Evolutionary conservation across 2,888 invertebrate species (phyloP).

Genomic region (Heliconius aoede): DNA sequence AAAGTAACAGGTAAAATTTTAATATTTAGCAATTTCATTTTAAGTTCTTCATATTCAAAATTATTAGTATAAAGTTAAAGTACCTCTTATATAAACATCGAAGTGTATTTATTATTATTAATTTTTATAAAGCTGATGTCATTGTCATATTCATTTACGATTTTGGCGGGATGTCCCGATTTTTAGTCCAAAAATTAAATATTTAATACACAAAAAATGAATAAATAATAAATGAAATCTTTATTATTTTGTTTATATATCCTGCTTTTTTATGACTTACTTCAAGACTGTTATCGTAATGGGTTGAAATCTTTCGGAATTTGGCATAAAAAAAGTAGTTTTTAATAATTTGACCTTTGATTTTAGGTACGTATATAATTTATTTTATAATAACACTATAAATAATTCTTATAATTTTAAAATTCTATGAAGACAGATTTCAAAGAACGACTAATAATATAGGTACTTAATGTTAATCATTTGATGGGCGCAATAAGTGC

Average conservation of each 20-base stretch:
- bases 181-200: too few relatives aligned
- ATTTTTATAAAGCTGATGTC: neutral
- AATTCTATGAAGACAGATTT: neutral
- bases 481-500: neutral
- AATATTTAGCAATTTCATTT: neutral
- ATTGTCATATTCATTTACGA: conserved; percentile 13
- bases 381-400: neutral
- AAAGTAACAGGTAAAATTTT: neutral
- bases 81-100: neutral
- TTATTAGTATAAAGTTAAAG: neutral
- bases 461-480: neutral
- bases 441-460: neutral
- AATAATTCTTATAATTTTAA: neutral
- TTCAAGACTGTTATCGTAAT: neutral
- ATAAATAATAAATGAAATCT: too few relatives aligned
- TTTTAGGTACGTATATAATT: too few relatives aligned
- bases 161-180: too few relatives aligned
- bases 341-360: neutral
- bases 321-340: neutral
- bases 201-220: too few relatives aligned
- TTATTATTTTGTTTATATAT: too few relatives aligned
- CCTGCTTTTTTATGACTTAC: too few relatives aligned
- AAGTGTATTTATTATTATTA: neutral
- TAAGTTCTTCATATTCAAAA: neutral
- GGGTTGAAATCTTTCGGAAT: neutral